Conservation (phyloP, 2,113 vertebrate genomes). For the Pseudois nayaur region DNA sequence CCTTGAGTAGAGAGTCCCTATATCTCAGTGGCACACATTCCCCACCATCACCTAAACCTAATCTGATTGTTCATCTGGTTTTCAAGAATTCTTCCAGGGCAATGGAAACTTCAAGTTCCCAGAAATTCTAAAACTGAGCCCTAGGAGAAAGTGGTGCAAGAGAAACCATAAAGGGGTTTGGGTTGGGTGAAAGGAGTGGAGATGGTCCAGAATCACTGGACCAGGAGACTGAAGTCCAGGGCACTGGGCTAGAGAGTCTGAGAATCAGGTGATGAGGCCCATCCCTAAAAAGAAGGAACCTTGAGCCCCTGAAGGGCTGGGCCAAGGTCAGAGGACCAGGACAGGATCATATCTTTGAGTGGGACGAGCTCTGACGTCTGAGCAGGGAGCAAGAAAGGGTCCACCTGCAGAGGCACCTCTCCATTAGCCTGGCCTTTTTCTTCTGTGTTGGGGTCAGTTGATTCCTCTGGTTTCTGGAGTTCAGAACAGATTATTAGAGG, state of each 20-base stretch:
- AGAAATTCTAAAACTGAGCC: not conserved
- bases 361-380: not conserved
- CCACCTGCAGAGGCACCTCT: conserved; percentile 35
- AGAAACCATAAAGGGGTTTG: not conserved
- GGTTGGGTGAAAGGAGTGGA: not conserved
- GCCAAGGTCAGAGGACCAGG: conserved; percentile 43
- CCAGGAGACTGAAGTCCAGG: not conserved
- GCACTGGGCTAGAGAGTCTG: not conserved
- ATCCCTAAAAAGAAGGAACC: conserved; percentile 61
- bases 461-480: conserved; percentile 35
- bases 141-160: not conserved
- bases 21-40: not conserved
- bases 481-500: conserved; percentile 72
- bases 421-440: conserved; percentile 51
- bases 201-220: not conserved
- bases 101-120: not conserved
- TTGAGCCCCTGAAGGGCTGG: conserved; percentile 61
- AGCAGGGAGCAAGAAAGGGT: conserved; percentile 6
- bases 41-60: not conserved
- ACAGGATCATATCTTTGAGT: not conserved
- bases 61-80: not conserved
- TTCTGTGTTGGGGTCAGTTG: not conserved
- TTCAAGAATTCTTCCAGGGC: not conserved
- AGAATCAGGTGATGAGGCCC: not conserved
- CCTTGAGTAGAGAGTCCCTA: not conserved